phyloP scores from a whole-genome alignment of 2,888 invertebrate species.

The Elegia similella region DNA sequence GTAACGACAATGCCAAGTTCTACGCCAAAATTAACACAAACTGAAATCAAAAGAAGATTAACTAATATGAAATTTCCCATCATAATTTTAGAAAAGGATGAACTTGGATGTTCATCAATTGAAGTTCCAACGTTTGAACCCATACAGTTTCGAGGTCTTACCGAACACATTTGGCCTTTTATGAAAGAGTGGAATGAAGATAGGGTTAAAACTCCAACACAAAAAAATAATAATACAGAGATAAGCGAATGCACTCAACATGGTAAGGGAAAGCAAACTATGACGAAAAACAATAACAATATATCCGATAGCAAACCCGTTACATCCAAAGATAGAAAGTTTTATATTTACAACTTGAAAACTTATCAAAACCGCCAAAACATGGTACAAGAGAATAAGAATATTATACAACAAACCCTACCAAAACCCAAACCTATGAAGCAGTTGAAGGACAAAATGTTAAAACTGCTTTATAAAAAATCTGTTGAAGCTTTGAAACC shows the following conservation, averaged over 20 bases:
- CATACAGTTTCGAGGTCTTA: slow-evolving; percentile 56
- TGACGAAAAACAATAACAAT: not conserved
- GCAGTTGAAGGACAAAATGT: slow-evolving; percentile 55
- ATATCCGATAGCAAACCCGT: not conserved
- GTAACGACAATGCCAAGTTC: slow-evolving; percentile 39
- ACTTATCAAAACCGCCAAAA: slow-evolving; percentile 20
- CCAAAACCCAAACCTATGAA: slow-evolving; percentile 40
- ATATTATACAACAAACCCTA: slow-evolving; percentile 23
- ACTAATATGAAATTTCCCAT: slow-evolving; percentile 54
- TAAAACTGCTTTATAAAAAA: slow-evolving; percentile 55
- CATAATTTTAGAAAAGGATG: slow-evolving; percentile 58
- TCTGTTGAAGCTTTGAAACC: slow-evolving; percentile 25
- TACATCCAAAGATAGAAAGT: not conserved
- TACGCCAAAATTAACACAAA: slow-evolving; percentile 44
- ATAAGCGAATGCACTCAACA: slow-evolving; percentile 14
- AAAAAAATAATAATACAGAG: not conserved
- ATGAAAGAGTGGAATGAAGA: slow-evolving; percentile 53
- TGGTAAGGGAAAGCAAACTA: not conserved
- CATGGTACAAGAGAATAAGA: slow-evolving; percentile 23
- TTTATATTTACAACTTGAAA: slow-evolving; percentile 7
- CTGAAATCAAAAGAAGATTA: slow-evolving; percentile 54
- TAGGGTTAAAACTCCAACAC: slow-evolving; percentile 19
- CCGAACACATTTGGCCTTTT: slow-evolving; percentile 64
- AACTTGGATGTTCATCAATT: slow-evolving; percentile 44
- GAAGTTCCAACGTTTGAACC: slow-evolving; percentile 41